Evolutionary conservation across 2,113 vertebrate genomes (phyloP), one percentile per base, ranked within the genome.

Genomic region (Tachysurus fulvidraco): DNA sequence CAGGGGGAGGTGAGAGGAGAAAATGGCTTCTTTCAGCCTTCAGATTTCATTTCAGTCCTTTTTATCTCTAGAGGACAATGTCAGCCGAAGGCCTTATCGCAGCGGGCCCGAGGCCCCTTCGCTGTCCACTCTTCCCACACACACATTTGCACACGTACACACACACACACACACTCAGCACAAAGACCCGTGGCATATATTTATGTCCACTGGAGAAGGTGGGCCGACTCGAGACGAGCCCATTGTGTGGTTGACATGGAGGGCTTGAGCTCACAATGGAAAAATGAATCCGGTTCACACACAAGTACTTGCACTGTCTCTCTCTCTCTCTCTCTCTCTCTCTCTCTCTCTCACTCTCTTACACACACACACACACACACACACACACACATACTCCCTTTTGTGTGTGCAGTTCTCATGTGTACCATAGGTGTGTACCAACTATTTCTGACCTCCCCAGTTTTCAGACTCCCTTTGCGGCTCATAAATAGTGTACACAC

Each of bases 1-100:
- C 83, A 50, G 89, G 81, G 86, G 86, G 77, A 81, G 84, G 77
- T 69, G 79, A 84, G 83, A 81, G 80, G 77, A 81, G 83, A 89
- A 90, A 89, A 89, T 91, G 89, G 89, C 86, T 88, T 90, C 91
- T 91, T 91, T 92, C 92, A 91, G 92, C 86, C 90, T 90, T 91
- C 89, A 92, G 91, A 92, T 92, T 92, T 90, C 88, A 91, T 92
- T 92, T 91, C 88, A 89, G 87, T 83, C 83, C 86, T 87, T 91
- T 91, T 91, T 91, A 91, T 92, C 91, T 91, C 90, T 88, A 85
- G 91, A 91, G 92, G 89, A 91, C 92, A 92, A 92, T 91, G 89
- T 78, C 85, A 83, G 88, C 86, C 82, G 78, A 90, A 87, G 88
- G 87, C 89, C 90, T 92, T 92, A 92, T 92, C 90, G 71, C 85